Conservation (phyloP, 2,797 vertebrate genomes). For the Cetoscarus ocellatus region DNA sequence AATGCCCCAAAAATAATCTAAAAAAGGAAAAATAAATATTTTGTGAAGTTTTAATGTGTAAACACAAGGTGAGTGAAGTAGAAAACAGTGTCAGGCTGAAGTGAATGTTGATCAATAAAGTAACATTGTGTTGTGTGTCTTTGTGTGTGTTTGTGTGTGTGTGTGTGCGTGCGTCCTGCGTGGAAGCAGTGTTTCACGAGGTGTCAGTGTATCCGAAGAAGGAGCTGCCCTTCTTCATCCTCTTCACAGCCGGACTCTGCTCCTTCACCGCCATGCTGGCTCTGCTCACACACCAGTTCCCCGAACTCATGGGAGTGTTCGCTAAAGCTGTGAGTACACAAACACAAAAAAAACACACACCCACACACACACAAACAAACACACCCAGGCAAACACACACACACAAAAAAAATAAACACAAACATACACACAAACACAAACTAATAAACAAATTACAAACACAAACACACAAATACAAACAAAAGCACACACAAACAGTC, state of each 20-base stretch:
- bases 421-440: too few relatives aligned
- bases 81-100: neutral
- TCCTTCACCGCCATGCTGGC: conserved; percentile 99
- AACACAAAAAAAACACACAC: conserved; percentile 30
- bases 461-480: neutral
- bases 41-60: too few relatives aligned
- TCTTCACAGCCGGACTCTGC: conserved; percentile 97
- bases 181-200: conserved; percentile 96
- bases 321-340: conserved; percentile 95
- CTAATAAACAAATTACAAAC: neutral
- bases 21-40: too few relatives aligned
- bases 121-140: conserved; percentile 40
- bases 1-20: too few relatives aligned
- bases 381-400: too few relatives aligned
- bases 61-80: too few relatives aligned
- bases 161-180: conserved; percentile 49
- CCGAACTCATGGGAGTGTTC: conserved; percentile 99
- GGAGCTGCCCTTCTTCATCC: conserved; percentile 99
- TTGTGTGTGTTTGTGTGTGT: conserved; percentile 21
- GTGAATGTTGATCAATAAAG: conserved; percentile 7
- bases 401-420: too few relatives aligned
- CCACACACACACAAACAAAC: conserved; percentile 7
- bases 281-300: conserved; percentile 98
- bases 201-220: conserved; percentile 99
- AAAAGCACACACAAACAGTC: neutral